These are phyloP conservation scores for Hyposoter dolosus DNA, from an alignment of 2,888 invertebrate genomes.

Conservation along the genomic window DNA sequence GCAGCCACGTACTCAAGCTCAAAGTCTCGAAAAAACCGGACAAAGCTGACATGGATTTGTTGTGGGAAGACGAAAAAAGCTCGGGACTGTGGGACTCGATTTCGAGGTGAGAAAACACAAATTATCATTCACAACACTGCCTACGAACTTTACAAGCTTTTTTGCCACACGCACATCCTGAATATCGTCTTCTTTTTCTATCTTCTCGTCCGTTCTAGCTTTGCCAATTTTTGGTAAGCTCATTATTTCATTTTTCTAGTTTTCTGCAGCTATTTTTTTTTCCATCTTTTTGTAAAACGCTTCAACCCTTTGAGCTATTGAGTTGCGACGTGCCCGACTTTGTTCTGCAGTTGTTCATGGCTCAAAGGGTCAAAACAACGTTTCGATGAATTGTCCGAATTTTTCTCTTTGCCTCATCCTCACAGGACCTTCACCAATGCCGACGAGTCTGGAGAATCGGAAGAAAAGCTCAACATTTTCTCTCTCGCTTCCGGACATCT, in stretches of 20 bases:
- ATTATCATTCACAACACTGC: not conserved
- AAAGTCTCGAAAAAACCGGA: slow-evolving; percentile 96
- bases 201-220: slow-evolving; percentile 77
- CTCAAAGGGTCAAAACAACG: not conserved
- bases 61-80: slow-evolving; percentile 89
- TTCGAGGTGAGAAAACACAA: slow-evolving; percentile 88
- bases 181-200: slow-evolving; percentile 60
- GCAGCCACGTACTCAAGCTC: slow-evolving; percentile 96
- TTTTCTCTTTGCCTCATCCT: not conserved
- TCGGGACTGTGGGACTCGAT: slow-evolving; percentile 97
- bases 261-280: slow-evolving; percentile 65
- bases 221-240: slow-evolving; percentile 83
- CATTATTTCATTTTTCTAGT: slow-evolving; percentile 73
- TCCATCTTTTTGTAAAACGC: slow-evolving; percentile 22
- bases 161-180: slow-evolving; percentile 17
- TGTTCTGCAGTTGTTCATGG: not conserved
- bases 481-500: slow-evolving; percentile 99
- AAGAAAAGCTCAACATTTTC: slow-evolving; percentile 97
- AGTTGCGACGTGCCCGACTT: not conserved
- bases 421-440: slow-evolving; percentile 83
- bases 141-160: not conserved
- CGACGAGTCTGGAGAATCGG: slow-evolving; percentile 87
- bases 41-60: slow-evolving; percentile 93
- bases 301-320: not conserved
- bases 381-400: not conserved